Conservation (phyloP, 2,888 invertebrate species). For the Chrysotoxum bicinctum region DNA sequence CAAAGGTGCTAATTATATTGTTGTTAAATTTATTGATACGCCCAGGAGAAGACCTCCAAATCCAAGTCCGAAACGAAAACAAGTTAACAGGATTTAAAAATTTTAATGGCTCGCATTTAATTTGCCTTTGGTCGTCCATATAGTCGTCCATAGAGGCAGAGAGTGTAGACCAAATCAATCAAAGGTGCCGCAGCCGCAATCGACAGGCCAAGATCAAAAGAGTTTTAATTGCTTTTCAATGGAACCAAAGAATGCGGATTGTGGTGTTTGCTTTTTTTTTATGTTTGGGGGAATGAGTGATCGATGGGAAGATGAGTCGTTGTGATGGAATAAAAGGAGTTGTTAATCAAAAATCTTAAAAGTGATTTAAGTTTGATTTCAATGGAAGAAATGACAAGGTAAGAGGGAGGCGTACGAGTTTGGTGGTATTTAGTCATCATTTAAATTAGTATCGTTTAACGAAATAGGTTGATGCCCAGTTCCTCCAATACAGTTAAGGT, state of each 20-base stretch:
- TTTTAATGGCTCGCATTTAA: slow-evolving; percentile 60
- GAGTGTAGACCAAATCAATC: slow-evolving; percentile 68
- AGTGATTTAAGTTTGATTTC: not conserved
- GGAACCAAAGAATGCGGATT: slow-evolving; percentile 55
- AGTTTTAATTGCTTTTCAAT: slow-evolving; percentile 70
- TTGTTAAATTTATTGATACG: slow-evolving; percentile 2
- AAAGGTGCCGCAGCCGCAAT: slow-evolving; percentile 68
- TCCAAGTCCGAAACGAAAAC: slow-evolving; percentile 30
- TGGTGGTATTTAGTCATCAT: not conserved
- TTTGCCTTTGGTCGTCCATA: slow-evolving; percentile 30
- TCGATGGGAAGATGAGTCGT: slow-evolving; percentile 37
- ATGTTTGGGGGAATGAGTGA: slow-evolving; percentile 11
- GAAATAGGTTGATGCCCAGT: not conserved
- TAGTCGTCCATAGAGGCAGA: not conserved
- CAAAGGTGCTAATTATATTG: slow-evolving; percentile 69
- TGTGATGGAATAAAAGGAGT: slow-evolving; percentile 17
- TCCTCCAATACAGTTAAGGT: not conserved
- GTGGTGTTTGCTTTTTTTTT: slow-evolving; percentile 42
- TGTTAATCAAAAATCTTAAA: slow-evolving; percentile 1
- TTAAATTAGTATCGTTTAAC: not conserved
- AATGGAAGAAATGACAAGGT: not conserved
- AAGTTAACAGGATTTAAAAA: slow-evolving; percentile 61
- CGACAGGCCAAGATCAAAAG: slow-evolving; percentile 66
- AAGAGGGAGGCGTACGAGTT: not conserved
- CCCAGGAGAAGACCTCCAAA: not conserved